Evolutionary conservation across 2,797 vertebrate genomes (phyloP), one percentile per base, ranked within the genome.

Genomic region (Pampus argenteus): DNA sequence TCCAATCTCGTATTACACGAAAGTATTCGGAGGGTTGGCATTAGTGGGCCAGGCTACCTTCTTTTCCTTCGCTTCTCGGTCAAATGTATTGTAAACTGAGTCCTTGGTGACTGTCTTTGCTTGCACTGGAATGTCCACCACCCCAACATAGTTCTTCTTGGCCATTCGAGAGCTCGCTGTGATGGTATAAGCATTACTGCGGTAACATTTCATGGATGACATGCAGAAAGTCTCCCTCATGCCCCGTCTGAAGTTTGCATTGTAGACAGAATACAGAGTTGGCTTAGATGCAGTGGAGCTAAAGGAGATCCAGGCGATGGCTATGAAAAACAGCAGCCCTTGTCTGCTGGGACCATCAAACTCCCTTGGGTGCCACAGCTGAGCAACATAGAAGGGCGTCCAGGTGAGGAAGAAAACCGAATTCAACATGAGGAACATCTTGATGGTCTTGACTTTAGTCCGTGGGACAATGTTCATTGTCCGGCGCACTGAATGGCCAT

Each of bases 151-250:
- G 91, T 99, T 99, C 88, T 95, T 98, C 79, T 98, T 99, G 74
- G 97, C 97, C 81, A 99, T 92, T 5, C 97, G 94, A 11, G 98
- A 97, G 64, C 97, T 98, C 6, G 96, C 95, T 0, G 98, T 99
- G 91, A 99, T 97, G 68, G 98, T 98, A 89, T 99, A 99, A 0
- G 96, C 97, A 0, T 99, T 99, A 76, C 97, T 98, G 48, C 98
- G 96, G 88, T 99, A 99, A 50, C 96, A 98, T 72, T 98, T 99
- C 97, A 98, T 97, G 0, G 98, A 96, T 0, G 97, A 99, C 97
- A 96, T 97, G 92, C 98, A 99, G 82, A 96, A 99, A 4, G 96
- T 99, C 90, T 99, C 98, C 76, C 96, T 94, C 96, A 99, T 96
- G 22, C 98, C 97, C 7, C 96, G 92, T 36, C 98, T 93, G 88